Evolutionary conservation across 2,888 invertebrate species (phyloP), one percentile per base, ranked within the genome.

Genomic region (Laothoe populi): DNA sequence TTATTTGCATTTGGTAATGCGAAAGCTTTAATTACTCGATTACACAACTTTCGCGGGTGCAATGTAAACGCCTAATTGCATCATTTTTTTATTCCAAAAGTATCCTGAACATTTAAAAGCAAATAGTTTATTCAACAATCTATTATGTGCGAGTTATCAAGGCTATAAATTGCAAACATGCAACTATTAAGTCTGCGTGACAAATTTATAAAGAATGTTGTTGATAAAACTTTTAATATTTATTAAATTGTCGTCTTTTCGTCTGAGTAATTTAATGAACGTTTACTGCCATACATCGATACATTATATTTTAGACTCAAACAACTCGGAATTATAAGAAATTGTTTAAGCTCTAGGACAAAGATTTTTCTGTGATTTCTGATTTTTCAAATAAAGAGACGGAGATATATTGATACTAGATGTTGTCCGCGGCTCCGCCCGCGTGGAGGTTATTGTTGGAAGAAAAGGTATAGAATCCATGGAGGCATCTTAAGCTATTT

Each of bases 81-180:
- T 53, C 26, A 26, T 49, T 53, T 53, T 53, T 31, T 53, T 10
- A 19, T 53, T 24, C 49, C 31, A 53, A 53, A 53, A 24, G 19
- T 53, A 35, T 53, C 35, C 35, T 53, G 35, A 53, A 11, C 53
- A 31, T 19, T 35, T 19, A 31, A 44, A 44, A 35, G 53, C 53
- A 35, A 53, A 53, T 53, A 53, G 31, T 11, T 53, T 53, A 53
- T 53, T 53, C 35, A 53, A 53, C 53, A 53, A 53, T 53, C 53
- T 53, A 53, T 53, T 53, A 53, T n/a, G 48, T 48, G 31, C 53
- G 11, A 53, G 53, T 53, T 53, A 35, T 35, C 53, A 53, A 53
- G 53, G 53, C 53, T 53, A 53, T 11, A 35, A 35, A 53, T 35
- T 53, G 53, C 53, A 53, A 53, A 53, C 53, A 53, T 53, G 53